Evolutionary conservation across 2,113 vertebrate genomes (phyloP), one percentile per base, ranked within the genome.

Genomic region (Diadophis punctatus): DNA sequence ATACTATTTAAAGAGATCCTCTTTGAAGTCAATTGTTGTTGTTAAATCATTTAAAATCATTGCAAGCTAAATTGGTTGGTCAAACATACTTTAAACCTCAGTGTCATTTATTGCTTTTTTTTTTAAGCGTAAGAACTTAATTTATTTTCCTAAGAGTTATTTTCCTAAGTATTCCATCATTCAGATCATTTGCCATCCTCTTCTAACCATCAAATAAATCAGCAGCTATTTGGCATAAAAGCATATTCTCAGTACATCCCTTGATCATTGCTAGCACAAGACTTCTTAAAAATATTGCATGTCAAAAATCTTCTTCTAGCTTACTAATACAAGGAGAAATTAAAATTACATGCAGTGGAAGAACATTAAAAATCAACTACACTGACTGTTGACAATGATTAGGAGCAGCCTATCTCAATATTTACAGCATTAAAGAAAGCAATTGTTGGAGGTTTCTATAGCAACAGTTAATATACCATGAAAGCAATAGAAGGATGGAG

Each of bases 331-430:
- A 60, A 87, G 88, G 4, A 30, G 2, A 84, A 94, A 89, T 85
- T 90, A 53, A 0, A 85, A 0, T 51, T 90, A n/a, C 1, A 27
- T 74, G 52, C 80, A 46, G 1, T 34, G 20, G n/a, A 10, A 90
- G 0, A 80, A 39, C 46, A 90, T 88, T 22, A 1, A 39, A 27
- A 0, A 11, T 58, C 46, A 30, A 80, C n/a, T n/a, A 86, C 68
- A 63, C 48, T 86, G 60, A 34, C 80, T 93, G 88, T 90, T 90
- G 48, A 63, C 80, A 90, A 48, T 43, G 88, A 90, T 43, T 7
- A 43, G 30, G 49, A 63, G 27, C 48, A 86, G 56, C 56, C n/a
- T 86, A 92, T 90, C 74, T 48, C 55, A 93, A 86, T 93, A 90
- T 93, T 93, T 34, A 52, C 25, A 30, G 46, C 27, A 68, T 86